phyloP scores from a whole-genome alignment of 2,113 vertebrate species.

The Tupaia tana region DNA sequence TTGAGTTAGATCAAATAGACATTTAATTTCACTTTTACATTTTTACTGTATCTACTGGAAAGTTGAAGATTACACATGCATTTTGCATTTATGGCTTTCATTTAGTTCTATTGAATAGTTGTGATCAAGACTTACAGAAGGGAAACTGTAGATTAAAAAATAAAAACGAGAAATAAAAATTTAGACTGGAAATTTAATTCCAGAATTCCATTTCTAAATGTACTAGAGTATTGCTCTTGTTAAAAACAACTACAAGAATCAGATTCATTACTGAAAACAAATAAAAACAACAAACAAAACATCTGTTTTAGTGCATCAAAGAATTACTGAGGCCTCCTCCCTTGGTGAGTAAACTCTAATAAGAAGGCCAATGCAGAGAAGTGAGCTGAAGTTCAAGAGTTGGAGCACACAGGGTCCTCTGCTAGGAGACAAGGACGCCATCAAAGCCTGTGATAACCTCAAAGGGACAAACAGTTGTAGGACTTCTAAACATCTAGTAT shows the following conservation, averaged over 20 bases:
- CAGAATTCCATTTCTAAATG: not conserved
- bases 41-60: not conserved
- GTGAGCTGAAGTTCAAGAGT: not conserved
- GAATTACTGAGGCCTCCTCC: not conserved
- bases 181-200: not conserved
- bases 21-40: not conserved
- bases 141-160: not conserved
- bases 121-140: not conserved
- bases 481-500: not conserved
- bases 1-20: not conserved
- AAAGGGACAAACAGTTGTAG: not conserved
- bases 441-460: not conserved
- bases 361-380: not conserved
- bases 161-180: not conserved
- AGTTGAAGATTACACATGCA: not conserved
- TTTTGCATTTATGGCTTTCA: not conserved
- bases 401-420: not conserved
- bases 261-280: not conserved
- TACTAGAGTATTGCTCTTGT: not conserved
- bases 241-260: not conserved
- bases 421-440: not conserved
- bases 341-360: accelerated
- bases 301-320: not conserved
- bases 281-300: not conserved
- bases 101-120: not conserved